Base-by-base conservation (phyloP, 1,140 invertebrate genomes). In the Zaprionus africanus region DNA sequence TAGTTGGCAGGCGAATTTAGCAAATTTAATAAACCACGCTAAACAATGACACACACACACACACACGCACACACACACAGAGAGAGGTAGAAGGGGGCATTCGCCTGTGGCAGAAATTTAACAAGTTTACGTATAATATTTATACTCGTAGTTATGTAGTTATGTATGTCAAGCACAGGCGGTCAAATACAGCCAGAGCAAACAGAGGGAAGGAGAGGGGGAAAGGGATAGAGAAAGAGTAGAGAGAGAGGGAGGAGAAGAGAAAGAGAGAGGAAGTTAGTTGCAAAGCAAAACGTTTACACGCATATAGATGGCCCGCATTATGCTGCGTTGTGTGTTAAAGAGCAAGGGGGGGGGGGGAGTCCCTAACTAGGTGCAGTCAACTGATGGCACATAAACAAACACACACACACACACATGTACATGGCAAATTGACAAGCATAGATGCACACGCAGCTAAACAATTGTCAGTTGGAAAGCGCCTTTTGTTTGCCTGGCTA, bases 291-390 rank as follows among this genome's bases (percentile, higher is more conserved):
- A 77, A 17, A 75, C 81, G 82, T 72, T 78, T 82, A 81, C 76
- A 81, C 78, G 84, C 84, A 88, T 88, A 90, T 80, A 88, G 85
- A 88, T 88, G 85, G 81, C 85, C 85, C 86, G 85, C 85, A 88
- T 88, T 85, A 88, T 79, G 72, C 41, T 17, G 41, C 41, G 41
- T 46, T 46, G 41, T 9, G n/a, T 46, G n/a, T 46, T 46, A 17
- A 12, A 54, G 1, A 38, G 24, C 4, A 13, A 15, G 13, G 6
- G 24, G 0, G 11, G 28, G 51, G 17, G 34, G 34, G 59, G 9
- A 31, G 63, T 66, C 73, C 62, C 65, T 72, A 86, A 86, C 82
- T 86, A 78, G 76, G 77, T 82, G 83, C 83, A 81, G 69, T 87
- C 73, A 74, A 68, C 74, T 68, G 74, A 58, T 77, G 68, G 67